Percentiles rank a stretch among this genome's conserved stretches.
These are phyloP conservation scores for Sporophila hypoxantha DNA, from an alignment of 2,113 vertebrate genomes.

Conservation along the genomic window DNA sequence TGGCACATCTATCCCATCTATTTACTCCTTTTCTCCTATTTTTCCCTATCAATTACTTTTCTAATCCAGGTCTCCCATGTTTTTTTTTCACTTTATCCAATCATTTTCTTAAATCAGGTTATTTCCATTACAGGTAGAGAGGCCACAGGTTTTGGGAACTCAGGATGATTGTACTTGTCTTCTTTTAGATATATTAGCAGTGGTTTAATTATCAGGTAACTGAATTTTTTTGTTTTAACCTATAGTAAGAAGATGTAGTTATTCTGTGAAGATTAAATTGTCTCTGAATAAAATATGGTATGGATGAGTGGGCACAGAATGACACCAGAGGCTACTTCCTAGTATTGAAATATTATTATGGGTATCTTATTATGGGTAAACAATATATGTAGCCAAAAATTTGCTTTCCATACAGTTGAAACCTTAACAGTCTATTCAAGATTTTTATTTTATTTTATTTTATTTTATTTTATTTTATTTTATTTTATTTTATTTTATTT, in stretches of 20 bases:
- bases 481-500: background rate
- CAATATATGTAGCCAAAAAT: background rate
- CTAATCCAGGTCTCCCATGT: background rate
- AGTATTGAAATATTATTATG: background rate
- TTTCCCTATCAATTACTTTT: background rate
- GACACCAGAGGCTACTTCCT: background rate
- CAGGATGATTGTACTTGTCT: background rate
- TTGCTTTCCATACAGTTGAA: background rate
- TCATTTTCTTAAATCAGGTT: background rate
- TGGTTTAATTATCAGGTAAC: background rate
- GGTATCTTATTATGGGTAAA: background rate
- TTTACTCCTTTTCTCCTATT: background rate
- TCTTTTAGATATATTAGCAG: background rate
- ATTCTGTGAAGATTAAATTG: background rate
- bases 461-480: background rate
- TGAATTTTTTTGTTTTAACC: background rate
- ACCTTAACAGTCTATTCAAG: background rate
- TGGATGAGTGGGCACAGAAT: background rate
- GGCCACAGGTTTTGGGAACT: background rate
- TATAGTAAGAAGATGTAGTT: background rate
- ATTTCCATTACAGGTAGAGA: background rate
- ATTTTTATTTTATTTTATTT: background rate
- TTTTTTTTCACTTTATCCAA: background rate
- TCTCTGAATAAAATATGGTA: background rate
- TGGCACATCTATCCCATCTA: background rate